Percentiles rank a stretch among this genome's conserved stretches.
phyloP scores from a whole-genome alignment of 2,888 invertebrate genomes.

The Polietes domitor region DNA sequence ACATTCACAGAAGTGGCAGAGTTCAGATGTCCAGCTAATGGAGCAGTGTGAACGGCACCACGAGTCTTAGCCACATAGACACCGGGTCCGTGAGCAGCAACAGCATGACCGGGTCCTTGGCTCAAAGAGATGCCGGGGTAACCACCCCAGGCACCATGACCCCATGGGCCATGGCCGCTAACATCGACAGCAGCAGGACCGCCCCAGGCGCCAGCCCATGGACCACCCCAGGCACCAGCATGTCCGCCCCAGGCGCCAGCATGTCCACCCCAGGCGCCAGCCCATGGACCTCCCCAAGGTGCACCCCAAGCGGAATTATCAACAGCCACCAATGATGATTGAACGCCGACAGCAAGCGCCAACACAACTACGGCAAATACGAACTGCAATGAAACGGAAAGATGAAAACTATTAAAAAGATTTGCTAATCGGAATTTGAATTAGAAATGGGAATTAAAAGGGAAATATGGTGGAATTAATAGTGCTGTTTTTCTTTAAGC shows the following conservation, averaged over 20 bases:
- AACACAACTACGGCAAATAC: constrained; percentile 75
- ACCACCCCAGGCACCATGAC: constrained; percentile 29
- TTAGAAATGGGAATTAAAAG: too few relatives aligned
- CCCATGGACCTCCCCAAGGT: constrained; percentile 63
- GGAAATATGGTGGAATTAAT: too few relatives aligned
- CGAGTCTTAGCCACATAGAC: constrained; percentile 80
- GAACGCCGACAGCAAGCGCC: constrained; percentile 75
- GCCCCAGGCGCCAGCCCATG: constrained; percentile 47
- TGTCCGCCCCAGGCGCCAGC: constrained; percentile 22
- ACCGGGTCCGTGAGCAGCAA: constrained; percentile 74
- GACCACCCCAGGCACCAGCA: constrained; percentile 44
- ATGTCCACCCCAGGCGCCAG: constrained; percentile 51
- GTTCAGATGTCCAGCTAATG: constrained; percentile 78
- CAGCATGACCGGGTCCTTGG: constrained; percentile 71
- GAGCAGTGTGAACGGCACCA: constrained; percentile 79
- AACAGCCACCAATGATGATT: constrained; percentile 76
- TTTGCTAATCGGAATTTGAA: too few relatives aligned
- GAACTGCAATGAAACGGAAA: constrained; percentile 70
- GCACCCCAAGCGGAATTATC: constrained; percentile 72
- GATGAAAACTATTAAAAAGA: constrained; percentile 2
- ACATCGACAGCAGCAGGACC: constrained; percentile 75
- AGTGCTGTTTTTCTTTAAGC: too few relatives aligned
- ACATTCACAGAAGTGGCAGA: constrained; percentile 79
- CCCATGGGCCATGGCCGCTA: constrained; percentile 63
- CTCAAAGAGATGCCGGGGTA: constrained; percentile 78